phyloP scores from a whole-genome alignment of 2,113 vertebrate species.

The Dromaius novaehollandiae region DNA sequence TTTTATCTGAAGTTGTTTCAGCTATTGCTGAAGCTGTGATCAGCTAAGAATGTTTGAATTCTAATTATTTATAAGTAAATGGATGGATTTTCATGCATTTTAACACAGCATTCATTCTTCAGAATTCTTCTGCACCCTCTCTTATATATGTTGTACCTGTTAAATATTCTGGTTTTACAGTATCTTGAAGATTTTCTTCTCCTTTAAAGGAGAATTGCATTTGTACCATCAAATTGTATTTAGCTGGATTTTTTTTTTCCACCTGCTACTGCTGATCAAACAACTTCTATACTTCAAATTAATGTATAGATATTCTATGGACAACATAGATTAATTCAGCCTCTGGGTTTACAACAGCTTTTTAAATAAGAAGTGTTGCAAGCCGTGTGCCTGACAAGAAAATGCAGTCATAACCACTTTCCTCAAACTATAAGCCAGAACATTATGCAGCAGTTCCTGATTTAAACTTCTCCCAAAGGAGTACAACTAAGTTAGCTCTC shows the following conservation, averaged over 20 bases:
- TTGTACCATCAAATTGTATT: neutral
- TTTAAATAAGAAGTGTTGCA: neutral
- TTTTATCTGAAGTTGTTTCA: conserved; percentile 20
- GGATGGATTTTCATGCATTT: neutral
- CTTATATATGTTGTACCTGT: neutral
- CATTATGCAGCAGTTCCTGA: conserved; percentile 2
- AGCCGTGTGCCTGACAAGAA: neutral
- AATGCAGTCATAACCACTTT: neutral
- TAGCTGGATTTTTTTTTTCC: neutral
- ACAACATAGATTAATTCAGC: neutral
- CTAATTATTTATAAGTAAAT: neutral
- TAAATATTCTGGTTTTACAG: neutral
- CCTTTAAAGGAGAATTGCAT: neutral
- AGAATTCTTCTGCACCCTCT: neutral
- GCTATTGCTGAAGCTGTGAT: neutral
- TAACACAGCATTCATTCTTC: neutral
- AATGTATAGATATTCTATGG: neutral
- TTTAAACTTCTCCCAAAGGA: conserved; percentile 40
- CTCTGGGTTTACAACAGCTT: neutral
- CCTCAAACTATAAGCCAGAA: neutral
- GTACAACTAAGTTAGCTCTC: neutral
- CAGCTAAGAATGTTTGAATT: neutral
- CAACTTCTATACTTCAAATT: neutral
- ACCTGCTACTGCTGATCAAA: neutral
- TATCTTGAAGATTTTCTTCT: neutral